Evolutionary conservation across 2,113 vertebrate genomes (phyloP).

Genomic region (Colaptes auratus): DNA sequence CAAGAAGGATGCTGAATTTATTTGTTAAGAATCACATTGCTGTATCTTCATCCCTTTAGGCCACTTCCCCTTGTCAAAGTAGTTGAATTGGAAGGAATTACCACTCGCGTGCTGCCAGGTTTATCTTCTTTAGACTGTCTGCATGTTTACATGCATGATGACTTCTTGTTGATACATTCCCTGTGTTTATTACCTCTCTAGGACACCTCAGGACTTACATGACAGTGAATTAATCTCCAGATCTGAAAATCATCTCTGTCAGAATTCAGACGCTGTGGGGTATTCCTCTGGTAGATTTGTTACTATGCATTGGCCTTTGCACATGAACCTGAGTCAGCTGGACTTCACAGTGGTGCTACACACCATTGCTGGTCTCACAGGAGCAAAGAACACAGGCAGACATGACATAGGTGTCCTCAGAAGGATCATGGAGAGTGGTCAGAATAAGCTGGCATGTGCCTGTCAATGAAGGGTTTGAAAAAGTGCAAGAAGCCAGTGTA

Average conservation of each 20-base stretch:
- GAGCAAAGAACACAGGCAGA: fast-evolving
- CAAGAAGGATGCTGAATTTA: conserved; percentile 1
- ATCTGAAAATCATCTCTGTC: not conserved
- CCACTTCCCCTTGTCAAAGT: not conserved
- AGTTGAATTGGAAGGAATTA: not conserved
- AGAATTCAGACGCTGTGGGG: not conserved
- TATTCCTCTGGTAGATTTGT: not conserved
- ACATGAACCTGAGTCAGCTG: no score
- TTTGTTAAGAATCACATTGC: not conserved
- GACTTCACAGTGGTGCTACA: not conserved
- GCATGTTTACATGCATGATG: not conserved
- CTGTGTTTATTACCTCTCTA: not conserved
- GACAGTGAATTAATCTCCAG: not conserved
- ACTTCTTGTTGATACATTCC: not conserved
- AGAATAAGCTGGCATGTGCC: not conserved
- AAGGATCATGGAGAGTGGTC: not conserved
- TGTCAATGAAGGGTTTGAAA: not conserved
- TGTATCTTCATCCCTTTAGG: not conserved
- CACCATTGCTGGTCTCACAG: fast-evolving
- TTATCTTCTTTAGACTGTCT: not conserved
- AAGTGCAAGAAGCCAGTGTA: not conserved
- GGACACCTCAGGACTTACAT: not conserved
- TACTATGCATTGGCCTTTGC: fast-evolving
- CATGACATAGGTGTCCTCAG: not conserved
- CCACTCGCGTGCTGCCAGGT: not conserved